These are phyloP conservation scores for Elephas maximus DNA, from an alignment of 2,113 vertebrate species.

Conservation along the genomic window DNA sequence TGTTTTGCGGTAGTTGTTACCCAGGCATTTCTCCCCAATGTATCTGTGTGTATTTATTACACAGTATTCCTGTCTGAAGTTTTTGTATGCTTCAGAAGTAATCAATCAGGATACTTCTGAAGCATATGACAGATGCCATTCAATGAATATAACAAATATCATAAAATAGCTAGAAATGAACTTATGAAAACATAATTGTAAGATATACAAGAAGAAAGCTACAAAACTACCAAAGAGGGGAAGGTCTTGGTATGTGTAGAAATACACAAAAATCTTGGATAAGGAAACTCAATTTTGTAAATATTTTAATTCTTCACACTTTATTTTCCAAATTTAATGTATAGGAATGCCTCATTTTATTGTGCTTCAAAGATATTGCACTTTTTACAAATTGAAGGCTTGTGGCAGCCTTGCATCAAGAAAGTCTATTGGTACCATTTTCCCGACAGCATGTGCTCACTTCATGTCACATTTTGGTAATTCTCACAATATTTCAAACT, in stretches of 20 bases:
- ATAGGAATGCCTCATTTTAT: too few species aligned
- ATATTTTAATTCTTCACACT: background rate
- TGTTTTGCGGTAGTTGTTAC: slow-evolving; percentile 2
- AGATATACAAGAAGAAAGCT: background rate
- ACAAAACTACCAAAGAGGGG: background rate
- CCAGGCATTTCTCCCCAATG: background rate
- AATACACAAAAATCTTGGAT: background rate
- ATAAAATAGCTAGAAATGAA: slow-evolving; percentile 40
- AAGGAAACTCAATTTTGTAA: background rate
- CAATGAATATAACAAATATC: background rate
- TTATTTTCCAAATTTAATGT: background rate
- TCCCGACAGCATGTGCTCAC: too few species aligned
- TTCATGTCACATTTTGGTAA: too few species aligned
- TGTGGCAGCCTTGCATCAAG: too few species aligned
- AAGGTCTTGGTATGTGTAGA: background rate
- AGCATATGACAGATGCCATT: background rate
- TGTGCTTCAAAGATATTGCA: too few species aligned
- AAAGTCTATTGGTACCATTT: too few species aligned
- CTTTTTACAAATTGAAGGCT: too few species aligned
- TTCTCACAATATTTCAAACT: too few species aligned
- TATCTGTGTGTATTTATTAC: background rate
- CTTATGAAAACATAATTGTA: background rate
- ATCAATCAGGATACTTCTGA: background rate
- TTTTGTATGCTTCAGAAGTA: background rate
- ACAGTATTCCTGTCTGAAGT: background rate